Evolutionary conservation across 2,113 vertebrate species (phyloP).

Genomic region (Neolamprologus caudopunctatus): DNA sequence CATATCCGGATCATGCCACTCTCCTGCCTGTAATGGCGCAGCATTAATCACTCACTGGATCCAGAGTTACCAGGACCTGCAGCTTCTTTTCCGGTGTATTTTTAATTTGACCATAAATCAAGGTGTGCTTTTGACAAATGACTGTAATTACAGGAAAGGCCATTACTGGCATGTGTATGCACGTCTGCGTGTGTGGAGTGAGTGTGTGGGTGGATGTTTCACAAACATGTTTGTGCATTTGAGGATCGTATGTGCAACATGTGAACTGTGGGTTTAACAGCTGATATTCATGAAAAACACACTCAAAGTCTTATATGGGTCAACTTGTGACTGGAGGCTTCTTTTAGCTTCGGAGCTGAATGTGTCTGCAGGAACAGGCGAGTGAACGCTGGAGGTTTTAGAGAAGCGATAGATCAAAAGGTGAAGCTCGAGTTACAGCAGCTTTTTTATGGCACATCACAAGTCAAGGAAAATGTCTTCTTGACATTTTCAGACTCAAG

Average conservation of each 20-base stretch:
- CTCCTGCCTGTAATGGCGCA: constrained; percentile 50
- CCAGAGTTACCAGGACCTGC: constrained; percentile 60
- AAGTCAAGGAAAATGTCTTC: not conserved
- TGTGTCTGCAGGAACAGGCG: not conserved
- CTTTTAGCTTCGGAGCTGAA: not conserved
- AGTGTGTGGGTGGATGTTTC: not conserved
- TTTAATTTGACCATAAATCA: constrained; percentile 93
- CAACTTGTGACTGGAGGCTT: constrained; percentile 15
- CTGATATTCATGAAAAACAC: not conserved
- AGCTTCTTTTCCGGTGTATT: constrained; percentile 73
- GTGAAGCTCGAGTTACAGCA: not conserved
- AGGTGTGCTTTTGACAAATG: constrained; percentile 84
- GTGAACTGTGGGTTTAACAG: not conserved
- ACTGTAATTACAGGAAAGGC: constrained; percentile 85
- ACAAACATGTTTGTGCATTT: not conserved
- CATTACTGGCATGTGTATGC: constrained; percentile 26
- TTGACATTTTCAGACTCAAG: not conserved
- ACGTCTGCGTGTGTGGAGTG: not conserved
- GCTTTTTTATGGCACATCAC: not conserved
- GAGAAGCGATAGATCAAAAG: not conserved
- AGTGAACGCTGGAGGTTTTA: not conserved
- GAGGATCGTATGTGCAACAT: not conserved
- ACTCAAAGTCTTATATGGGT: constrained; percentile 10
- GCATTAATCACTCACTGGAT: constrained; percentile 79
- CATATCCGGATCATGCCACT: constrained; percentile 59